Base-by-base conservation (phyloP, 2,797 vertebrate genomes). In the Chaetodon trifasciatus region DNA sequence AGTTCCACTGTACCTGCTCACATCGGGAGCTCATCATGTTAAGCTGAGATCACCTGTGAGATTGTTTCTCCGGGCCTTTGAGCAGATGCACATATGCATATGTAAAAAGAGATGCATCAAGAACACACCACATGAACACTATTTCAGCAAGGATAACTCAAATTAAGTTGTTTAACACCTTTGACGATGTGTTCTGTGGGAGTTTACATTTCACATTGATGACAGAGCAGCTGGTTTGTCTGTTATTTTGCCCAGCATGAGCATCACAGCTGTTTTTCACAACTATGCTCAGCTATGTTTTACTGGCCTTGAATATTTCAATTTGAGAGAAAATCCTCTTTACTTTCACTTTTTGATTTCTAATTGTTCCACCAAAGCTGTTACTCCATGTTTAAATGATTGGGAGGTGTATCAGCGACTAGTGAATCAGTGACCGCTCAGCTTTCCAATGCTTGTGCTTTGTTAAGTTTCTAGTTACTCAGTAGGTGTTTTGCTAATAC, bases 1-100 rank as follows among this genome's bases (percentile, higher is more conserved):
- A 46, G 16, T 65, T 47, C 12, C 62, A 42, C n/a, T 69, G 53
- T 21, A 66, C 11, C 62, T 35, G 60, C 73, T 72, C 21, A 6
- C 17, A 49, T 67, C 52, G 37, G 5, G 32, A 23, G 10, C 42
- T 7, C 1, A 8, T 17, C 0, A 39, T 5, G 10, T 23, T 8
- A 7, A 52, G 44, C 16, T 46, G 2, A 42, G 32, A 50, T 74
- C 4, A 32, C 28, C 3, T 32, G 28, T 32, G 28, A 32, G 28
- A 32, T 32, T 3, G 28, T 32, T 32, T 16, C 15, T 46, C 44
- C 17, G 44, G 44, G 15, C 28, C 28, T 40, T 58, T 57, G 1
- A 57, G 40, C 4, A 52, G 40, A 39, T 39, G 62, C 12, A 4
- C 3, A 13, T 3, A 28, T 23, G 2, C 17, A 37, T 35, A 21